These are phyloP conservation scores for Semotilus atromaculatus DNA, from an alignment of 2,797 vertebrate genomes.

Conservation along the genomic window DNA sequence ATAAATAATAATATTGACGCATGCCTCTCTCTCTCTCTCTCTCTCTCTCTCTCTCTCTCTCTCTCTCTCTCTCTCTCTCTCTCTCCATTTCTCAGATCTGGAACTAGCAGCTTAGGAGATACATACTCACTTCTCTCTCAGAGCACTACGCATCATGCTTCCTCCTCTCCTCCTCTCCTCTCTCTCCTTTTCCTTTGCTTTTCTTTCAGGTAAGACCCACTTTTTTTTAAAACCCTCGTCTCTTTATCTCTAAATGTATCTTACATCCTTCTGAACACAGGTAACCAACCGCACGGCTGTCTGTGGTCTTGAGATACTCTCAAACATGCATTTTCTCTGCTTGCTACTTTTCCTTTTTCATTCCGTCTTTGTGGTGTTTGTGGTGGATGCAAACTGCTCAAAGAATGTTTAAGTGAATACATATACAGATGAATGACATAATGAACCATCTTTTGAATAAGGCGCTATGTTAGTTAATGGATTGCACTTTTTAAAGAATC, in stretches of 20 bases:
- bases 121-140: constrained; percentile 22
- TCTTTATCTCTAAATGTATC: neutral
- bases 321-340: neutral
- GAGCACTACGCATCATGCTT: constrained; percentile 53
- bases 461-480: neutral
- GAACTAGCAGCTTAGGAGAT: constrained; percentile 30
- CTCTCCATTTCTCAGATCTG: constrained; percentile 19
- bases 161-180: constrained; percentile 49
- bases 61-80: constrained; percentile 36
- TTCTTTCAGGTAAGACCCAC: constrained; percentile 55
- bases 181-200: constrained; percentile 43
- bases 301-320: constrained; percentile 17
- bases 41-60: constrained; percentile 15
- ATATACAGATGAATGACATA: constrained; percentile 4
- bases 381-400: neutral
- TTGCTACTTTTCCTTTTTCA: neutral
- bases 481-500: constrained; percentile 8
- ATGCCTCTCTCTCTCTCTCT: neutral
- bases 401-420: constrained; percentile 3
- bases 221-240: neutral
- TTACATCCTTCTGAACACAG: constrained; percentile 7
- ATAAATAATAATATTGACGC: no score
- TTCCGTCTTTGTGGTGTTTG: neutral
- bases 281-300: neutral
- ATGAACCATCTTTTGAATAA: constrained; percentile 6